Evolutionary conservation across 2,888 invertebrate genomes (phyloP).

Genomic region (Agonopterix arenella): DNA sequence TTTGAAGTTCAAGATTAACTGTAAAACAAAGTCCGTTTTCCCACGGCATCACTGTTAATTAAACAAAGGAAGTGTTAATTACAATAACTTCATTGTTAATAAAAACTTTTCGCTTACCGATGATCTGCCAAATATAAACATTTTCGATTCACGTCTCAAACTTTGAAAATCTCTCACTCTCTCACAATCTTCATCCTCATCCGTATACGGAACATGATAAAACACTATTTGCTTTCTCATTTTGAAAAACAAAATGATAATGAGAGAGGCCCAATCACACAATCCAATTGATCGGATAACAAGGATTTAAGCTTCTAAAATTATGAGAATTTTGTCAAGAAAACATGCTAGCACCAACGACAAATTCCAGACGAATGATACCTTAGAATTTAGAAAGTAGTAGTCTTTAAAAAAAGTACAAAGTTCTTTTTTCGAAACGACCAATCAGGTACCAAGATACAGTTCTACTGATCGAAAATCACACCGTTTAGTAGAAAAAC

Average conservation of each 20-base stretch:
- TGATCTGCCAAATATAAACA: conserved; percentile 40
- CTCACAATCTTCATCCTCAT: conserved; percentile 34
- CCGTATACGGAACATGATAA: conserved; percentile 27
- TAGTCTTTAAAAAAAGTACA: neutral
- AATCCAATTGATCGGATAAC: too few relatives aligned
- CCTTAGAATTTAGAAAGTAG: neutral
- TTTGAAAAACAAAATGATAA: conserved; percentile 11
- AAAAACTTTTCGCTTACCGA: conserved; percentile 27
- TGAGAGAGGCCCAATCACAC: too few relatives aligned
- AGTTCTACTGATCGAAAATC: conserved; percentile 16
- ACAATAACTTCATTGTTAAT: neutral
- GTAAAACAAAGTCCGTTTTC: too few relatives aligned
- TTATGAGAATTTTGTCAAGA: too few relatives aligned
- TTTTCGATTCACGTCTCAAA: conserved; percentile 50
- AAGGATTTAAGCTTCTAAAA: too few relatives aligned
- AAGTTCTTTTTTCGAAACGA: conserved; percentile 12
- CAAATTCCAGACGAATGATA: too few relatives aligned
- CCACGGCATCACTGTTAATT: too few relatives aligned
- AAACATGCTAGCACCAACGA: too few relatives aligned
- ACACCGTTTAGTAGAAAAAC: conserved; percentile 16
- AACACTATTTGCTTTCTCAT: conserved; percentile 49
- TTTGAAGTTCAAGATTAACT: too few relatives aligned
- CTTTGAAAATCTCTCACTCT: conserved; percentile 33
- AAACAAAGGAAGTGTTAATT: neutral
- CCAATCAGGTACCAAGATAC: conserved; percentile 14